Conservation (phyloP, 2,797 vertebrate genomes). For the Menidia menidia region DNA sequence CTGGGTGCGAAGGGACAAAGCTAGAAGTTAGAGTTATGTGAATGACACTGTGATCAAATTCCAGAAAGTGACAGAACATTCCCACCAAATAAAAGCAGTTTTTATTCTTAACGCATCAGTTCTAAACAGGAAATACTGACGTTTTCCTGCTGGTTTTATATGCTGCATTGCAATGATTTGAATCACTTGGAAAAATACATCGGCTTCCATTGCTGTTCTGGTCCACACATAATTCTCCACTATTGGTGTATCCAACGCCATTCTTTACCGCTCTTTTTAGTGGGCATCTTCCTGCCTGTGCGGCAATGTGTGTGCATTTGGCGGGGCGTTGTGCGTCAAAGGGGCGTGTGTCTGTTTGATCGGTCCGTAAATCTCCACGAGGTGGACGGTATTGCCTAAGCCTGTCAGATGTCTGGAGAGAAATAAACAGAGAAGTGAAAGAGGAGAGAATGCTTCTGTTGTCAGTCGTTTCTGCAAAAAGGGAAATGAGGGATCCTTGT, state of each 20-base stretch:
- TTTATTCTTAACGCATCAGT: not conserved
- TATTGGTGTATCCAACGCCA: too few relatives aligned
- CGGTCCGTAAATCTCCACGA: not conserved
- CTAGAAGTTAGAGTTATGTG: too few relatives aligned
- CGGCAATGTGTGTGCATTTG: conserved; percentile 24
- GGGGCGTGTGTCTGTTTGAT: conserved; percentile 27
- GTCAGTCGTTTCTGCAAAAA: not conserved
- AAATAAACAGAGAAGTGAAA: conserved; percentile 68
- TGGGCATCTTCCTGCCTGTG: not conserved
- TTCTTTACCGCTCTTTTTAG: not conserved
- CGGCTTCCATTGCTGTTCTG: too few relatives aligned
- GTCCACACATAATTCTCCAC: too few relatives aligned
- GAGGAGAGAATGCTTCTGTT: not conserved
- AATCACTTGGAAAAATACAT: too few relatives aligned
- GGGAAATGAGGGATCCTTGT: conserved; percentile 13
- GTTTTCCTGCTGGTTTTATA: not conserved
- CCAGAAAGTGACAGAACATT: too few relatives aligned
- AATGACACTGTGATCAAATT: too few relatives aligned
- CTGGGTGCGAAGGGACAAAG: too few relatives aligned
- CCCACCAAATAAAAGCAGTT: too few relatives aligned
- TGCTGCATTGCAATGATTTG: too few relatives aligned
- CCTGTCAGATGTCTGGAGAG: conserved; percentile 35
- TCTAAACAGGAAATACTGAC: not conserved
- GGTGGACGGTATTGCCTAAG: conserved; percentile 51
- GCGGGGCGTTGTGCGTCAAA: conserved; percentile 24